Evolutionary conservation across 2,797 vertebrate genomes (phyloP).

Genomic region (Simalia tracyae): DNA sequence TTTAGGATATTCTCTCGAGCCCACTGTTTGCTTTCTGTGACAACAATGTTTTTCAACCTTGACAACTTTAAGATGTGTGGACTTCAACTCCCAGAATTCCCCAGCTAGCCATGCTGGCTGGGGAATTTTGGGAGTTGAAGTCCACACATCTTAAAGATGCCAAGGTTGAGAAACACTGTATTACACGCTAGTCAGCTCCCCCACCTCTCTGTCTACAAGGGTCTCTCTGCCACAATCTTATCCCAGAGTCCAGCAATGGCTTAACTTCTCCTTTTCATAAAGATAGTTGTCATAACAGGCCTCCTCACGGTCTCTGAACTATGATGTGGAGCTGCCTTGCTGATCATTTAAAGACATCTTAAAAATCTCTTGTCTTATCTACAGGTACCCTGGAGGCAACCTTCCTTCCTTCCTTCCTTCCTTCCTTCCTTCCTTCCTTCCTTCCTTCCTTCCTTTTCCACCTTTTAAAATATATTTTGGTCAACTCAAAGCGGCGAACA

Average conservation of each 20-base stretch:
- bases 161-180: too few species aligned
- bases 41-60: too few species aligned
- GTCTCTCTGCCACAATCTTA: not conserved
- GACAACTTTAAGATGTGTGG: too few species aligned
- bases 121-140: too few species aligned
- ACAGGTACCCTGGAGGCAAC: not conserved
- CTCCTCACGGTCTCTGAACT: not conserved
- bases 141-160: too few species aligned
- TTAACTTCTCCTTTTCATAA: conserved; percentile 12
- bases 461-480: not conserved
- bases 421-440: too few species aligned
- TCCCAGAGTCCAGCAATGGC: not conserved
- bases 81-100: too few species aligned
- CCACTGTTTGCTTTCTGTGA: not conserved
- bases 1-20: not conserved
- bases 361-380: not conserved
- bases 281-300: not conserved
- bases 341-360: not conserved
- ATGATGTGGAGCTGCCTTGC: not conserved
- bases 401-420: too few species aligned
- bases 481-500: too few species aligned
- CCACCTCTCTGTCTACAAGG: not conserved
- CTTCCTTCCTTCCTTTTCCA: too few species aligned
- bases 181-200: not conserved
- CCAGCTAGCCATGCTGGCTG: too few species aligned